Evolutionary conservation across 2,888 invertebrate species (phyloP).

Genomic region (Chorisops tibialis): DNA sequence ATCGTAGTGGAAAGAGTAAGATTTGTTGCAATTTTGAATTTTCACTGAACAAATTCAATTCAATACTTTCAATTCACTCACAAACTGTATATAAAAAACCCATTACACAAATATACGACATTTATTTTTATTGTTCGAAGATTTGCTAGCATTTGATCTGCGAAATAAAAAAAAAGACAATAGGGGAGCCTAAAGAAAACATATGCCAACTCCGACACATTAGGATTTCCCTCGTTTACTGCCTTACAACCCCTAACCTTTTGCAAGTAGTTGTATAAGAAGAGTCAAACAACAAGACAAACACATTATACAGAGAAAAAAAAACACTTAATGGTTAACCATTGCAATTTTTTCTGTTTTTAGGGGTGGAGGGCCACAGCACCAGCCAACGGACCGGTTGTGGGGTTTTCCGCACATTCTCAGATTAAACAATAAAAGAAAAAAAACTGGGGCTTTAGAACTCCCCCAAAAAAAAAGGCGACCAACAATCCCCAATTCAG

Average conservation of each 20-base stretch:
- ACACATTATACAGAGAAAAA: too few species aligned
- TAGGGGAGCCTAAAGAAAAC: slow-evolving; percentile 24
- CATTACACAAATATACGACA: slow-evolving; percentile 37
- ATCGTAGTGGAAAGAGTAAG: too few species aligned
- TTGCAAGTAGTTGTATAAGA: neutral
- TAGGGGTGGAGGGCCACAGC: neutral
- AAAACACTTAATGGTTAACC: slow-evolving; percentile 34
- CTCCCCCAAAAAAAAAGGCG: neutral
- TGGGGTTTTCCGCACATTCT: slow-evolving; percentile 1
- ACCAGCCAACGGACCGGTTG: neutral
- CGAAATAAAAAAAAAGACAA: slow-evolving; percentile 3
- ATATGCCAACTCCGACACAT: slow-evolving; percentile 30
- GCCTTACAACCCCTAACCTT: neutral
- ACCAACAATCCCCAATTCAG: slow-evolving; percentile 3
- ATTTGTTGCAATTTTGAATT: too few species aligned
- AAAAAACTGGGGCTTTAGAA: neutral
- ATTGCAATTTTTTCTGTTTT: slow-evolving; percentile 28
- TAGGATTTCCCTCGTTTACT: slow-evolving; percentile 2
- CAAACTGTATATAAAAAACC: slow-evolving; percentile 15
- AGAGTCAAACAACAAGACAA: slow-evolving; percentile 25
- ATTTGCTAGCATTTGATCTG: slow-evolving; percentile 36
- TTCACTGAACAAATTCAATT: too few species aligned
- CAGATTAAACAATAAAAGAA: slow-evolving; percentile 26
- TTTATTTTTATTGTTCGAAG: slow-evolving; percentile 41
- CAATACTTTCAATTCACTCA: too few species aligned